These are phyloP conservation scores for Drosophila kuntzei DNA, from an alignment of 2,888 invertebrate species.

Conservation along the genomic window DNA sequence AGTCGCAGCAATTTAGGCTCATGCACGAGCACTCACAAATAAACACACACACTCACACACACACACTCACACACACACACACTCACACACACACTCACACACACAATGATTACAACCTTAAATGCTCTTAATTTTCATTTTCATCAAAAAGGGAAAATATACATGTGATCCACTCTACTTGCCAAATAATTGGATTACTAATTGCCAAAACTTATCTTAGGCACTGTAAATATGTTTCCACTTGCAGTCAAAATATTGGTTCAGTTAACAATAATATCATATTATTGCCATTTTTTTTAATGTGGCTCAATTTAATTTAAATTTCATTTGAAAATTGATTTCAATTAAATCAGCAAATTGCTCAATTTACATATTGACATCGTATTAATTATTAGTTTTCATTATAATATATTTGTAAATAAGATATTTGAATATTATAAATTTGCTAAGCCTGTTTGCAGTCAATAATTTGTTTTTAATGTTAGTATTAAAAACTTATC, in stretches of 20 bases:
- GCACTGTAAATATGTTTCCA: slow-evolving; percentile 10
- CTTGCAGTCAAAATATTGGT: slow-evolving; percentile 2
- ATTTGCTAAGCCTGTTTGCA: too few relatives aligned
- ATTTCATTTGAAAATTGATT: not conserved
- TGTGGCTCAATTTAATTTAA: not conserved
- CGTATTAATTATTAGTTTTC: not conserved
- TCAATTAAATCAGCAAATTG: not conserved
- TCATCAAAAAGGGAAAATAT: slow-evolving; percentile 10
- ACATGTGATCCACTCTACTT: slow-evolving; percentile 27
- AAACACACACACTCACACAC: slow-evolving; percentile 14
- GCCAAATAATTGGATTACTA: slow-evolving; percentile 59
- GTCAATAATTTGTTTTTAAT: too few relatives aligned
- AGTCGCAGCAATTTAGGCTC: slow-evolving; percentile 53
- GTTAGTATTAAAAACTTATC: too few relatives aligned
- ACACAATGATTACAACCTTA: slow-evolving; percentile 11
- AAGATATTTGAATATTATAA: too few relatives aligned
- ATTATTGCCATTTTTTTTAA: not conserved
- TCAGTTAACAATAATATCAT: slow-evolving; percentile 2
- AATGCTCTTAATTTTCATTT: slow-evolving; percentile 43
- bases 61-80: slow-evolving; percentile 18
- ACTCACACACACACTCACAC: slow-evolving; percentile 9
- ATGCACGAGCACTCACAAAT: slow-evolving; percentile 32
- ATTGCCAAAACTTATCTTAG: slow-evolving; percentile 39
- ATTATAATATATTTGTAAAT: not conserved
- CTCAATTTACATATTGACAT: not conserved